A percentile compares a stretch with the other conserved stretches of the same genome.
Evolutionary conservation across 2,113 vertebrate species (phyloP).

Genomic region (Gavia stellata): DNA sequence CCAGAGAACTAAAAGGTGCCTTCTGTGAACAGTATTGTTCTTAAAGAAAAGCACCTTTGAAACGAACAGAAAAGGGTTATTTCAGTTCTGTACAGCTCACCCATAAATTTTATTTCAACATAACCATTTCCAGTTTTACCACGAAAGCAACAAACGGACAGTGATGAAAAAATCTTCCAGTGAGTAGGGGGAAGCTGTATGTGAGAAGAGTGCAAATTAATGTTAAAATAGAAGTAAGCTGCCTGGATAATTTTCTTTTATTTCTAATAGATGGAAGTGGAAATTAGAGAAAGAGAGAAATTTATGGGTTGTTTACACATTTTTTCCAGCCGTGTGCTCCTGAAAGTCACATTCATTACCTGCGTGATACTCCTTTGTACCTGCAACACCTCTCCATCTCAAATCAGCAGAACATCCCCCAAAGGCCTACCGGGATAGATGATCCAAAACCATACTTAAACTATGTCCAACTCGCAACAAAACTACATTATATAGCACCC

Average conservation of each 20-base stretch:
- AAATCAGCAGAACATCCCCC: background rate
- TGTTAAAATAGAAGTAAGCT: background rate
- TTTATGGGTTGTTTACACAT: background rate
- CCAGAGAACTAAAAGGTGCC: background rate
- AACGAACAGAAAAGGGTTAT: background rate
- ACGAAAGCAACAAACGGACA: background rate
- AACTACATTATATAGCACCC: background rate
- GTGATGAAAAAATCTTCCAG: background rate
- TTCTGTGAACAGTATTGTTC: background rate
- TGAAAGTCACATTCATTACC: background rate
- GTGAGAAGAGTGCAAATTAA: background rate
- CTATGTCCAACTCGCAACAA: background rate
- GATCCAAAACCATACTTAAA: background rate
- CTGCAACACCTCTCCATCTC: background rate
- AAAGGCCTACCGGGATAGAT: background rate
- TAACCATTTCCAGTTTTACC: background rate
- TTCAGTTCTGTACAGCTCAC: background rate
- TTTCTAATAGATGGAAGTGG: background rate
- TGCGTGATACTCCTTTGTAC: background rate
- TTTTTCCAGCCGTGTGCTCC: background rate
- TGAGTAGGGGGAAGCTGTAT: background rate
- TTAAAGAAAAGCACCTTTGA: background rate
- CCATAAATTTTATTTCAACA: background rate
- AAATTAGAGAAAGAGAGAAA: background rate
- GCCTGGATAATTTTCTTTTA: background rate